These are phyloP conservation scores for Oxyscelio sp. DNA, from an alignment of 2,888 invertebrate species.

Conservation along the genomic window DNA sequence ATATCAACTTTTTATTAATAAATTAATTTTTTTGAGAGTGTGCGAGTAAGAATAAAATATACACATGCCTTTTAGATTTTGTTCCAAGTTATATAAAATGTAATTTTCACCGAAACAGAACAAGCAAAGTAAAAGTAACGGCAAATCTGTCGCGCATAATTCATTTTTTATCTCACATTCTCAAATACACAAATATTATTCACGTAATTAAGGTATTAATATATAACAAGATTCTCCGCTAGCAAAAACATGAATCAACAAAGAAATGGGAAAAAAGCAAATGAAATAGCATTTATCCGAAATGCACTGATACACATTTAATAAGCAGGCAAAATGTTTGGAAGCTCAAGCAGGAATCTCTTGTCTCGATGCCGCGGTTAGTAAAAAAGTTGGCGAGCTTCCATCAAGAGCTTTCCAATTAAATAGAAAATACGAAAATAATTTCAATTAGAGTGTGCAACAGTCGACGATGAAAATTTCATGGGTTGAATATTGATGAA, in stretches of 20 bases:
- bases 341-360: neutral
- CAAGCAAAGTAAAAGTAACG: constrained; percentile 7
- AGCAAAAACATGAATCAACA: neutral
- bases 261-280: neutral
- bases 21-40: no score
- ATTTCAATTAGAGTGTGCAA: constrained; percentile 64
- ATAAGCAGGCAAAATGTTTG: constrained; percentile 2
- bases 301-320: constrained; percentile 22
- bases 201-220: neutral
- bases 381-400: constrained; percentile 47
- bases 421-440: constrained; percentile 53
- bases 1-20: no score
- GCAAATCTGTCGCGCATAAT: neutral
- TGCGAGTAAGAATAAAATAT: no score
- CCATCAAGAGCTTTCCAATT: constrained; percentile 44
- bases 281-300: neutral
- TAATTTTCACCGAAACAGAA: neutral
- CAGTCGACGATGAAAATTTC: no score
- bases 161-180: neutral
- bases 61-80: no score
- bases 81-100: no score
- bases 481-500: no score
- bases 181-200: neutral
- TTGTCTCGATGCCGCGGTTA: constrained; percentile 13
- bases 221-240: neutral